Conservation (phyloP, 2,113 vertebrate genomes). For the Nyctereutes procyonoides region DNA sequence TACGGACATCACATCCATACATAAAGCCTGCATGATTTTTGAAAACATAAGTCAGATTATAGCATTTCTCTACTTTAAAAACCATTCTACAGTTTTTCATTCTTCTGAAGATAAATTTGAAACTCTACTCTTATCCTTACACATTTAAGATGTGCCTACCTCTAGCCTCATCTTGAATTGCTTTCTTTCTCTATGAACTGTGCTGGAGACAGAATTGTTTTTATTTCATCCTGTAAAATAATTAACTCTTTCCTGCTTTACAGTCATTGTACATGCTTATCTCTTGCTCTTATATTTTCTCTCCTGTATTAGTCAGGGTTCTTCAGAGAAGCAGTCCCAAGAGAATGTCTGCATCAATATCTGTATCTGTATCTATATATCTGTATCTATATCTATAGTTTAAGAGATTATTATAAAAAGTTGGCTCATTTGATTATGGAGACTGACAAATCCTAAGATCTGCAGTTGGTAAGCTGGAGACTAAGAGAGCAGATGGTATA, state of each 20-base stretch:
- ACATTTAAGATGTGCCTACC: not conserved
- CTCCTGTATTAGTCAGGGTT: not conserved
- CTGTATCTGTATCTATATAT: not conserved
- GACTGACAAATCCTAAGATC: not conserved
- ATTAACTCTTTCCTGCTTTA: not conserved
- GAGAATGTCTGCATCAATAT: not conserved
- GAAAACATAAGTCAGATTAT: not conserved
- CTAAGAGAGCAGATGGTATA: not conserved
- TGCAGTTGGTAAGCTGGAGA: not conserved
- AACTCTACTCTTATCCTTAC: not conserved
- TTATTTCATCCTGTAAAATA: not conserved
- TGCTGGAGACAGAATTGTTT: not conserved
- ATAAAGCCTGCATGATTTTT: not conserved
- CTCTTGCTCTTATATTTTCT: not conserved
- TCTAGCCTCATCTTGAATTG: not conserved
- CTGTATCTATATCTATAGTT: not conserved
- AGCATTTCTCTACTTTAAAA: not conserved
- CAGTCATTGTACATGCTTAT: not conserved
- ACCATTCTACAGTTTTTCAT: not conserved
- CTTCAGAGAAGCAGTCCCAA: not conserved
- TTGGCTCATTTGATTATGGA: not conserved
- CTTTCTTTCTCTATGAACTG: not conserved
- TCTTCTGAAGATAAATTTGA: not conserved
- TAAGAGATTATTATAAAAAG: not conserved
- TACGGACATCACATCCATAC: not conserved